phyloP scores from a whole-genome alignment of 1,140 invertebrate species.

The Oedothorax gibbosus region DNA sequence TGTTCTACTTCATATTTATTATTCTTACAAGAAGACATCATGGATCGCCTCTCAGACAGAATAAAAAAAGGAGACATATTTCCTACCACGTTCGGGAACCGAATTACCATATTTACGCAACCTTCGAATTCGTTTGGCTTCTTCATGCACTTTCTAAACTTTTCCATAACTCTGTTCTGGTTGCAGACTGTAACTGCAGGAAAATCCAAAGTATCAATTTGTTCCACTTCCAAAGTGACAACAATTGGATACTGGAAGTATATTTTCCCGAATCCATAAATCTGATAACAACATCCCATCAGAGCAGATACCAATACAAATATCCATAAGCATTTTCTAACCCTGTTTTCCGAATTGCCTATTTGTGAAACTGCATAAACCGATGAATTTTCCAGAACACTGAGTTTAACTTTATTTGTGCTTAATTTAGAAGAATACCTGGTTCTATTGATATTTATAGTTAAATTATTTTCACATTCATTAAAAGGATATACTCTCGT shows the following conservation, averaged over 20 bases:
- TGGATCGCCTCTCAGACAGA: not conserved
- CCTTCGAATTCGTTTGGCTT: not conserved
- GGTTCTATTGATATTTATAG: too few species aligned
- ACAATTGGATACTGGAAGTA: slow-evolving; percentile 31
- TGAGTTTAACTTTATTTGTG: too few species aligned
- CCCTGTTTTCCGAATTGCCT: not conserved
- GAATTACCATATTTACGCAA: not conserved
- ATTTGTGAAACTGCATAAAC: slow-evolving; percentile 17
- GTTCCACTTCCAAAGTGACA: not conserved
- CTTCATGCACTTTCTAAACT: not conserved
- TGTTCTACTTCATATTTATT: too few species aligned
- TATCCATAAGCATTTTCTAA: slow-evolving; percentile 21
- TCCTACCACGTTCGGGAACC: too few species aligned
- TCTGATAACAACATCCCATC: slow-evolving; percentile 21
- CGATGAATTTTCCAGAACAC: slow-evolving; percentile 14
- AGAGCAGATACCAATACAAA: not conserved
- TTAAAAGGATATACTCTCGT: too few species aligned
- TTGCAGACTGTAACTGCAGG: slow-evolving; percentile 45
- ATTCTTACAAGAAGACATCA: not conserved
- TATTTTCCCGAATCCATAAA: not conserved
- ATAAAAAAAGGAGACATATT: not conserved
- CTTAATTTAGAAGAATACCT: too few species aligned
- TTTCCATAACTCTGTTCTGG: slow-evolving; percentile 11
- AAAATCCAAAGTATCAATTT: not conserved
- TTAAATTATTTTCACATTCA: too few species aligned